Evolutionary conservation across 2,113 vertebrate species (phyloP).

Genomic region (Procapra przewalskii): DNA sequence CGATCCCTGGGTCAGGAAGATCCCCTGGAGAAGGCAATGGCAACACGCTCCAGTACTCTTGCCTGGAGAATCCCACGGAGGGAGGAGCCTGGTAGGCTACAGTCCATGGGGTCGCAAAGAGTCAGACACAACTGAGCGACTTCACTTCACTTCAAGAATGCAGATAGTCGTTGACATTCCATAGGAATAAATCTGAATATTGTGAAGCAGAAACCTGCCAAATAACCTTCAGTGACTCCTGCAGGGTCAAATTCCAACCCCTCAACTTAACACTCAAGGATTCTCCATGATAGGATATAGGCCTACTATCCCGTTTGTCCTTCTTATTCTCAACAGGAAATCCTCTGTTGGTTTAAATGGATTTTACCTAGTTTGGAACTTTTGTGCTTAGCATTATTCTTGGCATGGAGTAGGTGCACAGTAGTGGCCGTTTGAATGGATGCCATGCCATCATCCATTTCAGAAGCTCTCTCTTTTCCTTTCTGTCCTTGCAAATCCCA

Average conservation of each 20-base stretch:
- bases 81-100: too few relatives aligned
- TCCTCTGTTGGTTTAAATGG: neutral
- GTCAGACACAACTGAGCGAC: too few relatives aligned
- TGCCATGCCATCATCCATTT: neutral
- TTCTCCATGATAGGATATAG: neutral
- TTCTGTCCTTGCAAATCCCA: neutral
- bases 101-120: too few relatives aligned
- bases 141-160: neutral
- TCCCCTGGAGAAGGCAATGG: too few relatives aligned
- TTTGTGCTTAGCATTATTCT: neutral
- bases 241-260: neutral
- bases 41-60: too few relatives aligned
- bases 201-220: neutral
- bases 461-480: neutral
- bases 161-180: neutral
- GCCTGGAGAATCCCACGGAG: too few relatives aligned
- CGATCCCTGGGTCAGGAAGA: too few relatives aligned
- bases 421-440: neutral
- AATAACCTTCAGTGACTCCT: neutral
- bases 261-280: neutral
- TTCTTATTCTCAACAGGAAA: slow-evolving; percentile 1
- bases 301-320: neutral
- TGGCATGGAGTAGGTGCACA: neutral
- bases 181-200: neutral
- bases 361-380: neutral